Base-by-base conservation (phyloP, 2,888 invertebrate genomes). In the Hybos culiciformis region DNA sequence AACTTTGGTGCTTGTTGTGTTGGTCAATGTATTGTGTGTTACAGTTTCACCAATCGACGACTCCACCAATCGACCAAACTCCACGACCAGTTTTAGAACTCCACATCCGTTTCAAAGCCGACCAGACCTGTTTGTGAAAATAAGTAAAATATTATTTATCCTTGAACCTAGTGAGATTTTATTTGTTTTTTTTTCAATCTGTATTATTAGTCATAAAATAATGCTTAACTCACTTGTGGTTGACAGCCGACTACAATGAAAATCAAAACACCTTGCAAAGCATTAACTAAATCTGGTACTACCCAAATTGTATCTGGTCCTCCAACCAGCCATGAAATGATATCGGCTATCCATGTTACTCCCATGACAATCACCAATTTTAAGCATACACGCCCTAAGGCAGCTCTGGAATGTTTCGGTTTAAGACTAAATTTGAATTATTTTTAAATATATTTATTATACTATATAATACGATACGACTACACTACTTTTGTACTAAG, bases 161-260 rank as follows among this genome's bases (percentile, higher is more conserved):
- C n/a, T n/a, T n/a, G n/a, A n/a, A n/a, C n/a, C n/a, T n/a, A n/a
- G n/a, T n/a, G n/a, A n/a, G n/a, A n/a, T n/a, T n/a, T n/a, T n/a
- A n/a, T n/a, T n/a, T n/a, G n/a, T n/a, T n/a, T n/a, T n/a, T n/a
- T n/a, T n/a, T n/a, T n/a, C n/a, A n/a, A n/a, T n/a, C n/a, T n/a
- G n/a, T n/a, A n/a, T n/a, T n/a, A n/a, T n/a, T n/a, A n/a, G n/a
- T n/a, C n/a, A n/a, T n/a, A n/a, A n/a, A n/a, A n/a, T n/a, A n/a
- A n/a, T n/a, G 37, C 40, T 39, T 50, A 58, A 50, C 58, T 50
- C 63, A 80, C 80, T 71, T 87, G 87, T 45, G 86, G 87, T 70
- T 87, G 87, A 63, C 85, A 86, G 40, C 86, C 88, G 53, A 87
- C 85, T 51, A 88, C 87, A 57, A 84, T 77, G 67, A 88, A 90